phyloP scores from a whole-genome alignment of 2,888 invertebrate species.

The Plagiodera versicolora region DNA sequence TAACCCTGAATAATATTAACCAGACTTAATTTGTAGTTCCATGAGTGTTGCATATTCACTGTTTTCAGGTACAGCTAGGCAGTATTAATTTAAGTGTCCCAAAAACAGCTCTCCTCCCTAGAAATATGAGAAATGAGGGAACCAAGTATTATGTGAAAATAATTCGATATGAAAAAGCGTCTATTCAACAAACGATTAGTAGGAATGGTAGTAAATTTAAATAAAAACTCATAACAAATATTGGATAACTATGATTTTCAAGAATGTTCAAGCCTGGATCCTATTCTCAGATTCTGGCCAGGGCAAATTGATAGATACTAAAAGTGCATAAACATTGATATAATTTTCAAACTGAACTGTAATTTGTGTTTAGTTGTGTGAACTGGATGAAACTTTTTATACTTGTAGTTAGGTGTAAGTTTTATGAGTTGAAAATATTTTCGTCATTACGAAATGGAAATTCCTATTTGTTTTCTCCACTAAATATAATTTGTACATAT shows the following conservation, averaged over 20 bases:
- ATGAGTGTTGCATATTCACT: not conserved
- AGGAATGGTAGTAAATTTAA: not conserved
- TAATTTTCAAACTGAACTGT: slow-evolving; percentile 1
- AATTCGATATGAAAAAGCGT: not conserved
- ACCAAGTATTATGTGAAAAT: not conserved
- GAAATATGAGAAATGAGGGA: not conserved
- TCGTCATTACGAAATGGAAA: not conserved
- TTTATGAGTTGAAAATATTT: slow-evolving; percentile 2
- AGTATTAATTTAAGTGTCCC: not conserved
- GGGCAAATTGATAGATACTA: not conserved
- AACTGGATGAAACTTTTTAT: slow-evolving; percentile 3
- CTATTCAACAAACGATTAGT: not conserved
- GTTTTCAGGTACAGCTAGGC: slow-evolving; percentile 1
- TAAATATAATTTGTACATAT: not conserved
- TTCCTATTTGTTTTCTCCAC: not conserved
- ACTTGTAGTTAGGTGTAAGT: slow-evolving; percentile 16
- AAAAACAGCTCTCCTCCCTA: not conserved
- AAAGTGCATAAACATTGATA: not conserved
- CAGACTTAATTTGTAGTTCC: not conserved
- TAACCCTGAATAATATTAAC: not conserved
- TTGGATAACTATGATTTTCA: not conserved
- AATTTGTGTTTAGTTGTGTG: not conserved
- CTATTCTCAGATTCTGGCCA: slow-evolving; percentile 1
- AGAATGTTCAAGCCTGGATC: not conserved
- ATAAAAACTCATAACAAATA: not conserved